phyloP scores from a whole-genome alignment of 2,888 invertebrate genomes.

The Ormia ochracea region DNA sequence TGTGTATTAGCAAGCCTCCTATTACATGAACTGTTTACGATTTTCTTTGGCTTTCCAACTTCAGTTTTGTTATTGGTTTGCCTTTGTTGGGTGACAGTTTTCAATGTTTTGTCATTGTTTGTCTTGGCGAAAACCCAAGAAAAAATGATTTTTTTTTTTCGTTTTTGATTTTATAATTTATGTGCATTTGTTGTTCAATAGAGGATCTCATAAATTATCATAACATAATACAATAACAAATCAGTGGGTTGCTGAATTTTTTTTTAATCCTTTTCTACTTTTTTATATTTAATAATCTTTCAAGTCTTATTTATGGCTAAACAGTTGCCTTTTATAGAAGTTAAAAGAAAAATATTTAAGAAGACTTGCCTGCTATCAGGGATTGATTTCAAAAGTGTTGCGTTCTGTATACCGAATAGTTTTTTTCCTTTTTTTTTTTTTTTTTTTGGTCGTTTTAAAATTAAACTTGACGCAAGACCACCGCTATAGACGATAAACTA shows the following conservation, averaged over 20 bases:
- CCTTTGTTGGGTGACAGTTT: constrained; percentile 59
- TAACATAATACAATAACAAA: constrained; percentile 55
- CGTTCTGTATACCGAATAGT: no score
- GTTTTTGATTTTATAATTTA: constrained; percentile 48
- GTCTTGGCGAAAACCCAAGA: constrained; percentile 27
- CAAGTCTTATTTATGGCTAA: constrained; percentile 51
- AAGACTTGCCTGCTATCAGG: background rate
- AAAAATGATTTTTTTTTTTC: background rate
- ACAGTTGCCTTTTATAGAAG: constrained; percentile 59
- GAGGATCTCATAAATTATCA: constrained; percentile 62
- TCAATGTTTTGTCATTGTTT: constrained; percentile 62
- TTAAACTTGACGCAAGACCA: constrained; percentile 21
- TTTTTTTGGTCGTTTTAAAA: background rate
- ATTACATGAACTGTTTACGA: background rate
- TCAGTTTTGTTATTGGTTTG: background rate
- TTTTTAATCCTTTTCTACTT: background rate
- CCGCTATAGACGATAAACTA: constrained; percentile 6
- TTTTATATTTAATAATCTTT: background rate
- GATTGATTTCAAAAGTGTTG: constrained; percentile 1
- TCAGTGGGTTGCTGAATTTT: constrained; percentile 53
- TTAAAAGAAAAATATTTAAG: constrained; percentile 6
- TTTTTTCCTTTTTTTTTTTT: background rate
- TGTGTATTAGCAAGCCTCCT: constrained; percentile 7
- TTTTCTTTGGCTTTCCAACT: background rate
- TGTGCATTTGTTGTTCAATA: constrained; percentile 60